Evolutionary conservation across 2,797 vertebrate species (phyloP), one percentile per base, ranked within the genome.

Genomic region (Argya squamiceps): DNA sequence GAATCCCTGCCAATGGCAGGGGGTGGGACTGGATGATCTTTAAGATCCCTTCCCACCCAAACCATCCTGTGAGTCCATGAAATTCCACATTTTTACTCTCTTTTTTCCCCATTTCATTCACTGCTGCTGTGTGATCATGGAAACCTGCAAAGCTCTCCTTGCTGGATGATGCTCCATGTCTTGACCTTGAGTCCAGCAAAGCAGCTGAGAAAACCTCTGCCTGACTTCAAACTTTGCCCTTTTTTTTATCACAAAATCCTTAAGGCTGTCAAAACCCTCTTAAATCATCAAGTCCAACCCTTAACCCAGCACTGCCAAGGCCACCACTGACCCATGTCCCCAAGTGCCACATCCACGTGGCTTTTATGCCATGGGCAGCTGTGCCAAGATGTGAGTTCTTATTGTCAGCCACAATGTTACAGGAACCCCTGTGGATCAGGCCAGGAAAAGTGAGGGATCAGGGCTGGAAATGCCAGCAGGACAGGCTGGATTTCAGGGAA

Each of bases 1-100:
- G 0, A 27, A 29, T 52, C 50, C 17, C n/a, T 74, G 12, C 10
- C 17, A 34, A 46, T 19, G 24, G 24, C 37, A 67, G 9, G 21
- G 19, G 1, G 2, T 36, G 26, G 34, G 2, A 41, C 2, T 2
- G 49, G 8, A 19, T 19, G 0, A 20, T 3, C 4, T 30, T 50
- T 20, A 17, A 39, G 12, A 11, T 46, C 18, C 11, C 8, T 39
- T 71, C 37, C 24, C 11, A 14, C 12, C 7, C 37, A 70, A 30
- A 22, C 17, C 49, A 30, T 5, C 2, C 41, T 22, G 19, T 24
- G 49, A 26, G 26, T 18, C 30, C 34, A 27, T 17, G 44, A 36
- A 84, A 91, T 22, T 3, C 13, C 12, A 5, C 4, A 8, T 12
- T 52, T 84, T 44, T 12, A 6, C 9, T 36, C 15, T 53, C 76